These are phyloP conservation scores for Ptychochromis oligacanthus DNA, from an alignment of 2,113 vertebrate genomes.

Conservation along the genomic window DNA sequence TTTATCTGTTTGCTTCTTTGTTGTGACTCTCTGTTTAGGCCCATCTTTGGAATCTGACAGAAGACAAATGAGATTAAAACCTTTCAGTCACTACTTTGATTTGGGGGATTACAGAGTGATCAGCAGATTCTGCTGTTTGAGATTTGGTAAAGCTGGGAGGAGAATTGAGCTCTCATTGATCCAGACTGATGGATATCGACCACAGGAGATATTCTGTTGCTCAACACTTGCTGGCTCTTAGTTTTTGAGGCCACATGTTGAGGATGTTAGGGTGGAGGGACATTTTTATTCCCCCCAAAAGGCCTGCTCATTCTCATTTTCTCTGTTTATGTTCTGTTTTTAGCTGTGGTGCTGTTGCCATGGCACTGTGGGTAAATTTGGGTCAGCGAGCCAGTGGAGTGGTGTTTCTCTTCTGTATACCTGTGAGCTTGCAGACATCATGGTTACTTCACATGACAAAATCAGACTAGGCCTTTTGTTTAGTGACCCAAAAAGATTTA, in stretches of 20 bases:
- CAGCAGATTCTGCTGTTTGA: not conserved
- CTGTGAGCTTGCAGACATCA: not conserved
- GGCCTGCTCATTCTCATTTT: not conserved
- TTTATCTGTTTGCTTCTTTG: not conserved
- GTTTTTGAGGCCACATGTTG: not conserved
- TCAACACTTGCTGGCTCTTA: not conserved
- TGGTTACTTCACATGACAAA: not conserved
- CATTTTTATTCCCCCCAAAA: not conserved
- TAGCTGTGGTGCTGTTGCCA: conserved; percentile 17
- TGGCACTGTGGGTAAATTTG: not conserved
- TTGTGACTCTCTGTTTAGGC: fast-evolving
- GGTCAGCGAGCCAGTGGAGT: not conserved
- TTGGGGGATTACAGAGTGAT: not conserved
- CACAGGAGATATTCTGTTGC: not conserved
- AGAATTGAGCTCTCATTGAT: not conserved
- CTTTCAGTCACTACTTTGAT: not conserved
- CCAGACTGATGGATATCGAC: not conserved
- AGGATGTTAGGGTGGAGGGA: not conserved
- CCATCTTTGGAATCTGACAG: not conserved
- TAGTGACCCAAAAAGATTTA: not conserved
- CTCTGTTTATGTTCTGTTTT: not conserved
- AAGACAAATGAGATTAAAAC: not conserved
- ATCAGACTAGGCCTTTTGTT: not conserved
- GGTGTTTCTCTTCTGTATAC: not conserved
- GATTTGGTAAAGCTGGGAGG: not conserved